Conservation (phyloP, 30 jellyfish, hydroid and myxozoan species). For the Aurelia aurita region DNA sequence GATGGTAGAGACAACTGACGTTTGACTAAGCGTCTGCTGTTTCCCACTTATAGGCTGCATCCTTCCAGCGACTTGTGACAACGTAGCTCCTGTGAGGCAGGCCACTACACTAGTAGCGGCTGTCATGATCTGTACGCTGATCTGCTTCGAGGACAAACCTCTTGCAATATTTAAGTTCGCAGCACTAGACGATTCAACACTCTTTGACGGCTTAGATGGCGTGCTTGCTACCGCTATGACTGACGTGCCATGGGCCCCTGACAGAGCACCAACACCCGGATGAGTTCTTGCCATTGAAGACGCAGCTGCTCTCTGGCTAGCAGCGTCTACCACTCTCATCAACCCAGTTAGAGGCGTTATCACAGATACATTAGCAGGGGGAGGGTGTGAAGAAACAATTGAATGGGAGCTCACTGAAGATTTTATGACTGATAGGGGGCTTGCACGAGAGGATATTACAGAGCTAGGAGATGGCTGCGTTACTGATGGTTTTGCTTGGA, state of each 20-base stretch:
- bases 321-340: conserved; percentile 36
- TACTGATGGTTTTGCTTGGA: background rate
- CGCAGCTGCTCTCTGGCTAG: conserved; percentile 21
- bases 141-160: conserved; percentile 14
- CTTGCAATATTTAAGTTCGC: background rate
- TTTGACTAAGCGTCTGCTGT: conserved; percentile 21
- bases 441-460: background rate
- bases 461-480: background rate
- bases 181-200: background rate
- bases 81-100: conserved; percentile 44
- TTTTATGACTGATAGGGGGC: conserved; percentile 36
- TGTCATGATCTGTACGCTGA: conserved; percentile 33
- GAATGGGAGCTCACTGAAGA: conserved; percentile 21
- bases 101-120: conserved; percentile 47
- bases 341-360: conserved; percentile 44
- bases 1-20: conserved; percentile 55
- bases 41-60: conserved; percentile 27
- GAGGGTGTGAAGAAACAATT: background rate
- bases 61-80: conserved; percentile 32
- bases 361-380: conserved; percentile 22
- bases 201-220: background rate
- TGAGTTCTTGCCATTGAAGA: conserved; percentile 19
- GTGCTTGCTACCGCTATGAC: conserved; percentile 30
- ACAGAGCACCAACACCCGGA: background rate
- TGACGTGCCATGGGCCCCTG: conserved; percentile 17